These are phyloP conservation scores for Trimorus sp. DNA, from an alignment of 2,888 invertebrate genomes.

Conservation along the genomic window DNA sequence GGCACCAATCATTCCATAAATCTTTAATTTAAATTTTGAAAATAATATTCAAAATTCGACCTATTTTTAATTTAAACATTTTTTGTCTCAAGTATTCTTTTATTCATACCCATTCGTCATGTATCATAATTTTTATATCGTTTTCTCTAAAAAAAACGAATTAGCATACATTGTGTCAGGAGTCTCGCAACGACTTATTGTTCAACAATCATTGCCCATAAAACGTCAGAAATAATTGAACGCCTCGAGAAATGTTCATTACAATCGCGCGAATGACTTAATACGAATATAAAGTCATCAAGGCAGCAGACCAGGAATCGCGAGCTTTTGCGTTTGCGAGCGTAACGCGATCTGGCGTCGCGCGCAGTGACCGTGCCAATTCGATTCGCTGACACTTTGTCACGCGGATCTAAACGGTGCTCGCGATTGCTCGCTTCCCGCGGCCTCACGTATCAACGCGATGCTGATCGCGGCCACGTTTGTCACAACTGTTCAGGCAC, in stretches of 20 bases:
- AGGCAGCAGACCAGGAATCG: slow-evolving; percentile 19
- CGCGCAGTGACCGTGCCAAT: slow-evolving; percentile 58
- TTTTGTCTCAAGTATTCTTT: no score
- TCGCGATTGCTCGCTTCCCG: slow-evolving; percentile 61
- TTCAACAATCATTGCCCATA: neutral
- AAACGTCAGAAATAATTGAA: slow-evolving; percentile 29
- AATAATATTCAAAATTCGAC: no score
- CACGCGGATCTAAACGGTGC: slow-evolving; percentile 65
- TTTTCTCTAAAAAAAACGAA: no score
- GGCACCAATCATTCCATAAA: no score
- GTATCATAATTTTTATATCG: no score
- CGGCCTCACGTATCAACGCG: slow-evolving; percentile 32
- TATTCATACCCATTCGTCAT: no score
- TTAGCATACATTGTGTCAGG: no score
- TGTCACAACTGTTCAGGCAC: slow-evolving; percentile 47
- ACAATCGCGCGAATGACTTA: slow-evolving; percentile 33
- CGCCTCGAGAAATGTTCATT: slow-evolving; percentile 17
- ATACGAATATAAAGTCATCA: slow-evolving; percentile 52
- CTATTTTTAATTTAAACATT: no score
- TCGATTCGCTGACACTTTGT: slow-evolving; percentile 66
- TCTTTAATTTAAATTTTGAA: no score
- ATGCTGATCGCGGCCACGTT: slow-evolving; percentile 24
- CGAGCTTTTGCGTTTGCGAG: slow-evolving; percentile 17
- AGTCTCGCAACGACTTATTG: no score
- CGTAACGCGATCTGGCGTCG: slow-evolving; percentile 54